Evolutionary conservation across 2,888 invertebrate species (phyloP), one percentile per base, ranked within the genome.

Genomic region (Barypeithes pellucidus): DNA sequence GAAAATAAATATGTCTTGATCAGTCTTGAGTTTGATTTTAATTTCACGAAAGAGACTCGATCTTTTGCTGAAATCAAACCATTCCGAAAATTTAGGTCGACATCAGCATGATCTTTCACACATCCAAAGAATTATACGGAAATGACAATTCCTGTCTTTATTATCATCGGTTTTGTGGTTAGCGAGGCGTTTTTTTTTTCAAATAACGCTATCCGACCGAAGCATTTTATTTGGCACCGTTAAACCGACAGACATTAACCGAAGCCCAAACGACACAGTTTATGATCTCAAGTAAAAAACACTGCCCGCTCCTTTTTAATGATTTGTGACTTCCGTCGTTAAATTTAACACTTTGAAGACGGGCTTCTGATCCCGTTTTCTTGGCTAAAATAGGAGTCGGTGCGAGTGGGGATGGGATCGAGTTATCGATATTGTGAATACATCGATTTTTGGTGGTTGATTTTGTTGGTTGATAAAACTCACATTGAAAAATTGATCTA

Each of bases 311-410:
- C 39, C 45, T 71, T 57, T 41, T 67, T 67, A 50, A 72, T 70
- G 69, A 73, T 73, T 73, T 73, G 69, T 61, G 43, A 69, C 73
- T 73, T 73, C 73, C 73, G 73, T 66, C 69, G 33, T 69, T 70
- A 73, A 69, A 66, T 18, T 52, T 16, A 41, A 16, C 39, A 67
- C 69, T 67, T 59, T 47, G 59, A 68, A 67, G 59, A 11, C n/a
- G 16, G 50, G 18, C 33, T 54, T 20, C 22, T 20, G 59, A 14
- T 52, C 62, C 33, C 16, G 50, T 68, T 33, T 50, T 52, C 36
- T 33, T 59, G 12, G 22, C 67, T 62, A 66, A 72, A 72, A 66
- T 72, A 62, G 45, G 67, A 60, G 50, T 18, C 61, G 66, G 36
- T n/a, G 9, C 29, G n/a, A 3, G 1, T 39, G n/a, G 39, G n/a